Base-by-base conservation (phyloP, 2,888 invertebrate genomes). In the Willowsia nigromaculata region DNA sequence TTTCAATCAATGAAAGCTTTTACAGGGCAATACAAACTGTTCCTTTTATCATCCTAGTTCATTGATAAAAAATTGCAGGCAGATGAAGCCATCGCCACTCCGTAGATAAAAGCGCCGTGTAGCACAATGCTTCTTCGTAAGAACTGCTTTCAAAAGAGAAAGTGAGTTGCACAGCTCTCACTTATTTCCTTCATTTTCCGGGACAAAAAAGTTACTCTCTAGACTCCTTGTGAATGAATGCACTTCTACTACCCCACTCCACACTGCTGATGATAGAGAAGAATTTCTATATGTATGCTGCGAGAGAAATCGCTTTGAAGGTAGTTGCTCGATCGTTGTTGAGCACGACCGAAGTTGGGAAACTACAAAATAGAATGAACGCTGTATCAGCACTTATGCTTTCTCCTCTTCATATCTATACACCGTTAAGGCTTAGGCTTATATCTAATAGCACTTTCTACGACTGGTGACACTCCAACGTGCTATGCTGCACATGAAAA, bases 41-140 rank as follows among this genome's bases (percentile, higher is more conserved):
- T 40, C 40, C 22, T 40, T 22, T 22, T 68, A 27, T 56, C 56
- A 62, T 37, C 40, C 43, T 15, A 30, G 40, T 62, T 82, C 81
- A 82, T 82, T 82, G 81, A 82, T 82, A 82, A 33, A 71, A 68
- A 82, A 82, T n/a, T 62, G 6, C 62, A 62, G 47, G 65, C 40
- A 71, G 71, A 71, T 71, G 56, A 80, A 80, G 56, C 59, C 80
- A 56, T 80, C 56, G 13, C 33, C 33, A 56, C 56, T 80, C 22
- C 22, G 27, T 50, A 50, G 33, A 37, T 80, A 56, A 80, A 22
- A 56, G 18, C 37, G 22, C 15, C 22, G 40, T 1, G 7, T 30
- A 1, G 65, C 15, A 7, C 22, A 0, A 11, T 7, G 71, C 40
- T 37, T 22, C 22, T 1, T 22, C 37, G 9, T 18, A 22, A 3